A percentile compares a stretch with the other conserved stretches of the same genome.
Evolutionary conservation across 2,113 vertebrate genomes (phyloP).

Genomic region (Pleuronectes platessa): DNA sequence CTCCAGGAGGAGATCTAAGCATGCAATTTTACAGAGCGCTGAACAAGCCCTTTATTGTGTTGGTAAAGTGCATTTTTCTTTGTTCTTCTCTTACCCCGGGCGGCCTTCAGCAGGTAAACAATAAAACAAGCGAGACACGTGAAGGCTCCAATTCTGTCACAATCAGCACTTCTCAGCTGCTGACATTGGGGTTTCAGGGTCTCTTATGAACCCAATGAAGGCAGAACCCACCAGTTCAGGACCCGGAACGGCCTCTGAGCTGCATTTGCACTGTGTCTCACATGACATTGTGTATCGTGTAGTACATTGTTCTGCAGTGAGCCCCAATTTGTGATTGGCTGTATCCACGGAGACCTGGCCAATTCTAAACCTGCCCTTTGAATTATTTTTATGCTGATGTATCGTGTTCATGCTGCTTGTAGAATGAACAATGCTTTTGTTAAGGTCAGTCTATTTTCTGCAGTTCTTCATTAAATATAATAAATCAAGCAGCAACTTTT

Average conservation of each 20-base stretch:
- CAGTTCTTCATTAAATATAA: neutral
- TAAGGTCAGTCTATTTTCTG: neutral
- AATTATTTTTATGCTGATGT: conserved; percentile 5
- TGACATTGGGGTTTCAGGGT: conserved; percentile 54
- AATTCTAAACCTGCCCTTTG: neutral
- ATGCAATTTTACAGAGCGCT: no score
- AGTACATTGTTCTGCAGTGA: conserved; percentile 13
- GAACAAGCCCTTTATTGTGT: no score
- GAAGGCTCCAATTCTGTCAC: conserved; percentile 31
- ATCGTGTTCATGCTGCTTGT: neutral
- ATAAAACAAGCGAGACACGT: conserved; percentile 45
- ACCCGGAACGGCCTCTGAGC: conserved; percentile 41
- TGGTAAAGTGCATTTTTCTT: conserved; percentile 14
- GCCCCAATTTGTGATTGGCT: conserved; percentile 1
- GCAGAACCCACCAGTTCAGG: conserved; percentile 27
- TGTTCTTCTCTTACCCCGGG: conserved; percentile 24
- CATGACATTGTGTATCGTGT: neutral
- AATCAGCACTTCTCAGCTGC: conserved; percentile 72
- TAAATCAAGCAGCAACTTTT: no score
- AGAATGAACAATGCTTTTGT: no score
- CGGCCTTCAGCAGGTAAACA: conserved; percentile 67
- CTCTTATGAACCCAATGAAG: conserved; percentile 11
- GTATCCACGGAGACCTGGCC: neutral
- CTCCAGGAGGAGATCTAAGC: neutral
- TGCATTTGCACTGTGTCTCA: conserved; percentile 4